Percentiles rank a stretch among this genome's conserved stretches.
phyloP scores from a whole-genome alignment of 2,113 vertebrate genomes.

The Loxodonta africana region DNA sequence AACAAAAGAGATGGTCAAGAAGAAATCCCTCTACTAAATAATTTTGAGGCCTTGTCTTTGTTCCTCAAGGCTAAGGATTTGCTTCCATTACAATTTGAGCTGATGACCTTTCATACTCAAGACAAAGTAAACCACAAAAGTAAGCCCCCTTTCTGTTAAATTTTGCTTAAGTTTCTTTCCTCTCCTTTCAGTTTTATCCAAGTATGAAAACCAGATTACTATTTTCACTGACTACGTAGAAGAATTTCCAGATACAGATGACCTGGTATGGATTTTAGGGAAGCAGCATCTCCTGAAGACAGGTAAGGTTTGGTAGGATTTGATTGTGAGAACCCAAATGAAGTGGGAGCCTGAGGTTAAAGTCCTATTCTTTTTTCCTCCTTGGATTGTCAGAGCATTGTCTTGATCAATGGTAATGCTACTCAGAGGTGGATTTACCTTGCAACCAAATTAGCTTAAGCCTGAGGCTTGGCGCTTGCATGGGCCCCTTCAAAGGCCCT shows the following conservation, averaged over 20 bases:
- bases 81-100: background rate
- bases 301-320: slow-evolving; percentile 83
- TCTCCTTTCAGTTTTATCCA: slow-evolving; percentile 87
- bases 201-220: slow-evolving; percentile 89
- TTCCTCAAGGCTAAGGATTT: slow-evolving; percentile 52
- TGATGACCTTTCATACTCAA: slow-evolving; percentile 28
- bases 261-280: slow-evolving; percentile 92
- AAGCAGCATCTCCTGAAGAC: slow-evolving; percentile 90
- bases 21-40: background rate
- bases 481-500: background rate
- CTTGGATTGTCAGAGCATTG: slow-evolving; percentile 5
- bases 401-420: background rate
- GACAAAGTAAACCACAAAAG: background rate
- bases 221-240: slow-evolving; percentile 90
- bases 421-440: background rate
- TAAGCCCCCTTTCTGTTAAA: background rate
- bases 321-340: slow-evolving; percentile 31
- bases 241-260: slow-evolving; percentile 92
- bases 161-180: slow-evolving; percentile 56
- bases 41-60: background rate
- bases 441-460: background rate
- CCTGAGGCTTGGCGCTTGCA: background rate
- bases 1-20: background rate
- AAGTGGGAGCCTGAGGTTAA: background rate
- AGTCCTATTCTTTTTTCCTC: background rate